Percentiles rank a stretch among this genome's conserved stretches.
Conservation (phyloP, 2,113 vertebrate species). For the Myrmophylax atrothorax region DNA sequence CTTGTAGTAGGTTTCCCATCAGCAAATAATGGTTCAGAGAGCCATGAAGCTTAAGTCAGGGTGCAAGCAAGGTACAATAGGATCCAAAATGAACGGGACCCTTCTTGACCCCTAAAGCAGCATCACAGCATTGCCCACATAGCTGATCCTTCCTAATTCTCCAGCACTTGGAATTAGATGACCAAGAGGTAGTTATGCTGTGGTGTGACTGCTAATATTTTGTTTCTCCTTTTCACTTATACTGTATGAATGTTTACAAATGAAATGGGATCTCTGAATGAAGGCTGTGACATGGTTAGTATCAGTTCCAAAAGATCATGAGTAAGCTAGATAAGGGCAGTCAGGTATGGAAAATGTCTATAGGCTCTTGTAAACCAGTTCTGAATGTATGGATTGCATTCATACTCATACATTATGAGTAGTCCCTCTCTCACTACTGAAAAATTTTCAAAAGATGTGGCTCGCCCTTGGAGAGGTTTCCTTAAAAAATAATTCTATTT, state of each 20-base stretch:
- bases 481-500: neutral
- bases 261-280: neutral
- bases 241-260: neutral
- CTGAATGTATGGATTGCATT: neutral
- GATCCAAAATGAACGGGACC: neutral
- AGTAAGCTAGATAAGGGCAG: neutral
- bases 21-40: neutral
- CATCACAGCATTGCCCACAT: neutral
- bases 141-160: neutral
- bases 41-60: neutral
- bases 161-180: neutral
- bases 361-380: neutral
- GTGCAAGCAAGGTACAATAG: neutral
- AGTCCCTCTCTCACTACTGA: neutral
- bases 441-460: neutral
- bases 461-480: neutral
- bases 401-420: neutral
- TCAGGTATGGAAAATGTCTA: neutral
- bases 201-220: neutral
- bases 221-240: neutral
- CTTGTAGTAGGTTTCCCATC: neutral
- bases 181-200: neutral
- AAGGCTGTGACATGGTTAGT: neutral
- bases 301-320: neutral
- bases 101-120: neutral